Base-by-base conservation (phyloP, 2,888 invertebrate species). In the Ommatoiulus sabulosus region DNA sequence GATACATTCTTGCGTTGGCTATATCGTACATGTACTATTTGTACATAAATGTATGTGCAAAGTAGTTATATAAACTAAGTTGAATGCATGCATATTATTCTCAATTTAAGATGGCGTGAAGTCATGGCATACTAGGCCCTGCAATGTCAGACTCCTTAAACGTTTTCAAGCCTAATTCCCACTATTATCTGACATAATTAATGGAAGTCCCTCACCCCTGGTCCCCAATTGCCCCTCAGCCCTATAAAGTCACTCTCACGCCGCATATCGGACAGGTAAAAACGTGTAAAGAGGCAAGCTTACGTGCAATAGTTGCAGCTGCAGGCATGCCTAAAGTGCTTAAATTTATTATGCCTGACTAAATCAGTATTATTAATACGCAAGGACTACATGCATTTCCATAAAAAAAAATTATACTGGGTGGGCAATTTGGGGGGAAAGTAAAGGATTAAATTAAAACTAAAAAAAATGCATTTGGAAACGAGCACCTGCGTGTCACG, bases 371-470 rank as follows among this genome's bases (percentile, higher is more conserved):
- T 72, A 72, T 72, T 72, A 72, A 72, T 24, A 72, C 20, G 5
- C 72, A 20, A 20, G 24, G 72, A 20, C 72, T 24, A 72, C 7
- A 17, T n/a, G n/a, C 7, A 63, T 63, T 63, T 52, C 15, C 52
- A 52, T 52, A 52, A 63, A 72, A 72, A 72, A 24, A 72, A n/a
- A n/a, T n/a, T n/a, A 24, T 72, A 20, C 20, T 72, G 72, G 72
- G 72, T 24, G 72, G 72, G 72, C 72, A 72, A 72, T 72, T 72
- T 72, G 72, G 72, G 24, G n/a, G 20, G 7, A 72, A 72, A 72
- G 72, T 10, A 24, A 20, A 72, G 20, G 24, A 72, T 63, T 63
- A 63, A 63, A 63, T 63, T 63, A 63, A 63, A n/a, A 63, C 4
- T n/a, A 3, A 20, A 72, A 72, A 72, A 72, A 72, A 72, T 63